Conservation (phyloP, 1,140 invertebrate genomes). For the Rhynchophorus ferrugineus region DNA sequence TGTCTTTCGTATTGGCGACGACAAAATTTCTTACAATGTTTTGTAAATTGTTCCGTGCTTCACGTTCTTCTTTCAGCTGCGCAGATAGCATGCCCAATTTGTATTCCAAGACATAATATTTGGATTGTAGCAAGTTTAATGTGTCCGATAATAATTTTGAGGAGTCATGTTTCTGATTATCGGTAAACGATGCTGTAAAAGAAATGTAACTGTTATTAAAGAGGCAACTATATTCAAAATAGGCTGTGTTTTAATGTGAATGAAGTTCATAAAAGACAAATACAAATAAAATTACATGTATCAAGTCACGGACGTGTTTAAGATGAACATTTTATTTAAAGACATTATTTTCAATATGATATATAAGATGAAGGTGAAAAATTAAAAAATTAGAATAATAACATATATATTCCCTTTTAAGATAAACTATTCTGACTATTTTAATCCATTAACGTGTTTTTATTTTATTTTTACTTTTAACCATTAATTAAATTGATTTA, state of each 20-base stretch:
- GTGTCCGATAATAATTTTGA: slow-evolving; percentile 25
- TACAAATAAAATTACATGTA: not conserved
- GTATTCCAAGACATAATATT: slow-evolving; percentile 35
- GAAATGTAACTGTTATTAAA: slow-evolving; percentile 8
- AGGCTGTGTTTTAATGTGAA: too few species aligned
- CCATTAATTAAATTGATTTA: too few species aligned
- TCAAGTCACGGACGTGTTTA: too few species aligned
- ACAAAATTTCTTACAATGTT: slow-evolving; percentile 36
- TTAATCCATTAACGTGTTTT: too few species aligned
- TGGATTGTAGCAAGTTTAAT: slow-evolving; percentile 31
- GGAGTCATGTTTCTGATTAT: slow-evolving; percentile 24
- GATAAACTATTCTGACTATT: too few species aligned
- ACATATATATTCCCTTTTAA: too few species aligned
- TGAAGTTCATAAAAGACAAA: too few species aligned
- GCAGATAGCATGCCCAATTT: slow-evolving; percentile 31
- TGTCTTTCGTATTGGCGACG: slow-evolving; percentile 29
- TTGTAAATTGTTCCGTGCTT: slow-evolving; percentile 34
- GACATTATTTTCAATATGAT: too few species aligned
- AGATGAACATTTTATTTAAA: too few species aligned
- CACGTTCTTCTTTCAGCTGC: slow-evolving; percentile 36
- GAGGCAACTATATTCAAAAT: not conserved
- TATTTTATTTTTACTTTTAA: too few species aligned
- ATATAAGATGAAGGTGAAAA: too few species aligned
- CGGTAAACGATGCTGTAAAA: slow-evolving; percentile 28
- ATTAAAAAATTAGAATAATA: too few species aligned